These are phyloP conservation scores for Brachionus paranguensis DNA, from an alignment of 1,140 invertebrate species.

Conservation along the genomic window DNA sequence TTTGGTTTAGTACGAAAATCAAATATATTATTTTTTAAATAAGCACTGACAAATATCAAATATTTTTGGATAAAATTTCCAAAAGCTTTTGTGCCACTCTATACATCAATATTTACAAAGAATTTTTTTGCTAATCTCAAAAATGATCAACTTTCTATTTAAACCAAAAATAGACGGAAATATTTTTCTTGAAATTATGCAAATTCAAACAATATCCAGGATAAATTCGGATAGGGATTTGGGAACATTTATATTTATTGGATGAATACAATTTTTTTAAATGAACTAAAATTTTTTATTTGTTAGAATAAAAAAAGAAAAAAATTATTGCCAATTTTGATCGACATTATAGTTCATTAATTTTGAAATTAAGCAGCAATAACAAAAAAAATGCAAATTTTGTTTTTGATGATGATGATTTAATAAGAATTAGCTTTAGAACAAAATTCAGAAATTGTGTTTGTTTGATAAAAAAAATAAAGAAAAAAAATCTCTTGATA, in stretches of 20 bases:
- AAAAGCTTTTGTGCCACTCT: neutral
- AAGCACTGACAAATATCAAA: too few relatives aligned
- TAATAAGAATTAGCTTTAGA: neutral
- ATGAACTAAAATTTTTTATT: too few relatives aligned
- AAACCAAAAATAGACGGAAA: neutral
- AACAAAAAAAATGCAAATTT: neutral
- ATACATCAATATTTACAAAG: neutral
- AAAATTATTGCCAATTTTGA: neutral
- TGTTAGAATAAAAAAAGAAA: neutral
- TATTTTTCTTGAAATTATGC: neutral
- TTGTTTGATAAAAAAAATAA: neutral
- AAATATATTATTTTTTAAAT: too few relatives aligned
- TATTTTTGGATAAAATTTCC: neutral
- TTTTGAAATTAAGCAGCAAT: neutral
- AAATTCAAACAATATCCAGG: neutral
- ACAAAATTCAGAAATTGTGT: neutral
- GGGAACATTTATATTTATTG: neutral
- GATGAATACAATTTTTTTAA: neutral
- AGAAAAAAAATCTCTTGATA: neutral
- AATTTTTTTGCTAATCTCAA: neutral
- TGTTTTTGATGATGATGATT: neutral
- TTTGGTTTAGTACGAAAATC: too few relatives aligned
- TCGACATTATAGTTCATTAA: neutral
- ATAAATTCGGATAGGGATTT: neutral
- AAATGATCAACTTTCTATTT: neutral